Conservation (phyloP, 1,140 invertebrate genomes). For the Drosophila repleta region DNA sequence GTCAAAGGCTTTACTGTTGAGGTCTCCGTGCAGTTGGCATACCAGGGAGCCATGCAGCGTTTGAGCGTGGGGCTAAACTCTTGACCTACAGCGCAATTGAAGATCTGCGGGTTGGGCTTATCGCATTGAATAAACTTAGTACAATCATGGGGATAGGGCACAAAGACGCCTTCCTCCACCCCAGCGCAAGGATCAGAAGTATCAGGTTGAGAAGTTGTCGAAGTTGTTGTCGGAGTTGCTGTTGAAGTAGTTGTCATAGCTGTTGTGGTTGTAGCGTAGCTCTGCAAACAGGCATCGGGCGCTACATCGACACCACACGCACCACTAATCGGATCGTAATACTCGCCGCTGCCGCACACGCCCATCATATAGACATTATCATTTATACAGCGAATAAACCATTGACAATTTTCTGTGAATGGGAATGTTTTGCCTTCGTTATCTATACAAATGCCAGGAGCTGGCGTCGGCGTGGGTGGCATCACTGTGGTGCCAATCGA, state of each 20-base stretch:
- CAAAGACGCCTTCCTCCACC: conserved; percentile 37
- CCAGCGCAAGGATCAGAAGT: conserved; percentile 42
- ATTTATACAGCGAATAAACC: conserved; percentile 50
- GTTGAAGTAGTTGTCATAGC: conserved; percentile 4
- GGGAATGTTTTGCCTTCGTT: conserved; percentile 28
- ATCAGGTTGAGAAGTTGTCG: conserved; percentile 7
- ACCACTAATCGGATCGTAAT: conserved; percentile 53
- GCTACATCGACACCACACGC: conserved; percentile 44
- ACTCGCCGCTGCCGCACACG: conserved; percentile 46
- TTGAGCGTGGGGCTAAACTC: conserved; percentile 61
- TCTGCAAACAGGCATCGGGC: conserved; percentile 50
- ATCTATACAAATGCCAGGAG: conserved; percentile 32
- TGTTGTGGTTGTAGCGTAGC: conserved; percentile 3
- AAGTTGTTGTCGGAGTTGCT: not conserved
- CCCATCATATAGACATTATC: conserved; percentile 65
- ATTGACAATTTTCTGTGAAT: conserved; percentile 53
- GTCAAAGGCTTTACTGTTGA: not conserved
- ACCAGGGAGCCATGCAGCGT: conserved; percentile 57
- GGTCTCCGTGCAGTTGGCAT: conserved; percentile 52
- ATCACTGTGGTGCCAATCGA: not conserved
- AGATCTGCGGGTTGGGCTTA: conserved; percentile 28
- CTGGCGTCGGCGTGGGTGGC: not conserved
- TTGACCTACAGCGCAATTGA: conserved; percentile 48
- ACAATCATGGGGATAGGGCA: conserved; percentile 69
- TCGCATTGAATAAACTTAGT: conserved; percentile 59